Evolutionary conservation across 2,113 vertebrate species (phyloP).

Genomic region (Eulacestoma nigropectus): DNA sequence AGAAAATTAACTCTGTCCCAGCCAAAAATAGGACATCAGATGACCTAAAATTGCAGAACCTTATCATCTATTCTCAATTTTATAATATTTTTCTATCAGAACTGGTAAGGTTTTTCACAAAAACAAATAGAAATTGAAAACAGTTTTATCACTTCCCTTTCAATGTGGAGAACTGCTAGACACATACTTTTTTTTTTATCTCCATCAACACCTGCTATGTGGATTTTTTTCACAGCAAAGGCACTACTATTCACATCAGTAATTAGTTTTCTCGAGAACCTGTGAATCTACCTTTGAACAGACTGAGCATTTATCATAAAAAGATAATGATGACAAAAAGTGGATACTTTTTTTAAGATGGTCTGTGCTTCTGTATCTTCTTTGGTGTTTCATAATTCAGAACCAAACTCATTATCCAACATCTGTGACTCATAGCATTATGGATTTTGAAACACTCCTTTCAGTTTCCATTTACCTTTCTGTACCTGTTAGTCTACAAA

Average conservation of each 20-base stretch:
- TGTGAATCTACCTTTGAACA: background rate
- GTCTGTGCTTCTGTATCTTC: background rate
- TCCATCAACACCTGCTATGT: background rate
- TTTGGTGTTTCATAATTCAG: background rate
- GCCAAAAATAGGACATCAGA: background rate
- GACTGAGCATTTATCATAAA: background rate
- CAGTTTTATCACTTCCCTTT: background rate
- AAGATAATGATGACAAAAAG: background rate
- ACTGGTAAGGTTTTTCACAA: background rate
- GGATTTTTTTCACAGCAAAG: background rate
- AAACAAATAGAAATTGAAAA: background rate
- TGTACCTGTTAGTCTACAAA: background rate
- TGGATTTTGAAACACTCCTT: background rate
- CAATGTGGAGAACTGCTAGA: background rate
- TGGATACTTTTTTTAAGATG: background rate
- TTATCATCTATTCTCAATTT: background rate
- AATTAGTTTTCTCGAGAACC: background rate
- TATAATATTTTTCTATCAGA: background rate
- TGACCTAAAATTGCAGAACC: background rate
- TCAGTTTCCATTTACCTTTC: background rate
- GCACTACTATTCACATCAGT: background rate
- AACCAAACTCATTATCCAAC: background rate
- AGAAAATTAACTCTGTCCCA: background rate
- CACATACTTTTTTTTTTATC: background rate
- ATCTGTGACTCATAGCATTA: background rate